phyloP scores from a whole-genome alignment of 2,888 invertebrate genomes.

The Stenoptilia bipunctidactyla region DNA sequence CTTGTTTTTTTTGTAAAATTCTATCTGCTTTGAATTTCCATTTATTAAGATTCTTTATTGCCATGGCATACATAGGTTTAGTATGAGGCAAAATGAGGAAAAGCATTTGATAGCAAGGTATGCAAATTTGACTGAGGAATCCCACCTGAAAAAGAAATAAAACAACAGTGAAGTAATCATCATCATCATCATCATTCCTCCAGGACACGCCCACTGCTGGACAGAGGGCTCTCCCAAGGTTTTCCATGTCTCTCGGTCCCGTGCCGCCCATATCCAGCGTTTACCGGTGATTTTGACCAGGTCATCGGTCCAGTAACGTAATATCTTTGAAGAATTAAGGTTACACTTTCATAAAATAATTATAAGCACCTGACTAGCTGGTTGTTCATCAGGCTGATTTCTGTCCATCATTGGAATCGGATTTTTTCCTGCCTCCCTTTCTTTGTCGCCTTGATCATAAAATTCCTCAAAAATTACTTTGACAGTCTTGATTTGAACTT shows the following conservation, averaged over 20 bases:
- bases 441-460: constrained; percentile 83
- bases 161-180: no score
- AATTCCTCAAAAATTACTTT: constrained; percentile 87
- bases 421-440: constrained; percentile 73
- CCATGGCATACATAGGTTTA: constrained; percentile 77
- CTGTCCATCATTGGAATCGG: constrained; percentile 89
- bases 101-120: constrained; percentile 83
- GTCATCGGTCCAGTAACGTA: no score
- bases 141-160: constrained; percentile 71
- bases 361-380: constrained; percentile 76
- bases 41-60: constrained; percentile 56
- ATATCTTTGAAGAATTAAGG: no score
- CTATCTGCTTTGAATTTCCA: constrained; percentile 30
- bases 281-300: no score
- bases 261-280: no score
- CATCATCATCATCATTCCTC: no score
- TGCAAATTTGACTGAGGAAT: constrained; percentile 83
- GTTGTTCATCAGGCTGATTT: constrained; percentile 78
- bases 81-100: constrained; percentile 78
- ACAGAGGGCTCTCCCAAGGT: no score
- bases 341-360: no score
- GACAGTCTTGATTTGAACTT: constrained; percentile 83
- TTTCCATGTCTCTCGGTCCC: no score
- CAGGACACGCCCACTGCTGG: no score
- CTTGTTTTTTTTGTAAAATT: constrained; percentile 10